phyloP scores from a whole-genome alignment of 2,888 invertebrate species.

The Pardosa pseudoannulata region DNA sequence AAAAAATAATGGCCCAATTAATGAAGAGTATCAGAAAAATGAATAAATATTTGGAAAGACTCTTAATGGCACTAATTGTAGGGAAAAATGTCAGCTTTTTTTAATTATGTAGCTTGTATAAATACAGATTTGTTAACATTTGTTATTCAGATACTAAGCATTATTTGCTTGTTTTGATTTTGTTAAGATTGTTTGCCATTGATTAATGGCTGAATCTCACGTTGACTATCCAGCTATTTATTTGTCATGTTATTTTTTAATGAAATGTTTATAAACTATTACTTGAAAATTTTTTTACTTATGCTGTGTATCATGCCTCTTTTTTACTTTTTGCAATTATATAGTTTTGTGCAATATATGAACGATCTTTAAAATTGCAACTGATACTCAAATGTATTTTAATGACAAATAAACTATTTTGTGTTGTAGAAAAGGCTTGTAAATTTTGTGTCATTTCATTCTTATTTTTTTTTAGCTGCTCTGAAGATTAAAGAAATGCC shows the following conservation, averaged over 20 bases:
- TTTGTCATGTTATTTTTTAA: neutral
- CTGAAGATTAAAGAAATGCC: too few relatives aligned
- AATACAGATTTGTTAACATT: too few relatives aligned
- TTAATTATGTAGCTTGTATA: too few relatives aligned
- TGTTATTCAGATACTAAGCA: too few relatives aligned
- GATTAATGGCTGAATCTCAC: neutral
- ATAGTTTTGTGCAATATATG: neutral
- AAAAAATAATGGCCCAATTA: neutral
- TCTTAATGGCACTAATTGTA: too few relatives aligned
- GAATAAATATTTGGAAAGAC: too few relatives aligned
- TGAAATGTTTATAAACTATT: neutral
- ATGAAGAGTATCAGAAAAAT: neutral
- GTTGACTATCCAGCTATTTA: neutral
- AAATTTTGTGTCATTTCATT: too few relatives aligned
- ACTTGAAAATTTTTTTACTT: neutral
- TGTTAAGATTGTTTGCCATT: too few relatives aligned
- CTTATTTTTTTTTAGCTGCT: too few relatives aligned
- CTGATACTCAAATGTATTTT: slow-evolving; percentile 12
- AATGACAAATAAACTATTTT: neutral
- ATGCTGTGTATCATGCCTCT: neutral
- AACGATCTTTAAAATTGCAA: neutral
- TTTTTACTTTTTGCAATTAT: neutral
- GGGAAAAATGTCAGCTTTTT: too few relatives aligned
- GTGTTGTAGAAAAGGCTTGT: too few relatives aligned
- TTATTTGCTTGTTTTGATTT: too few relatives aligned